Conservation (phyloP, 30 jellyfish, hydroid and myxozoan genomes). For the Hydra vulgaris region DNA sequence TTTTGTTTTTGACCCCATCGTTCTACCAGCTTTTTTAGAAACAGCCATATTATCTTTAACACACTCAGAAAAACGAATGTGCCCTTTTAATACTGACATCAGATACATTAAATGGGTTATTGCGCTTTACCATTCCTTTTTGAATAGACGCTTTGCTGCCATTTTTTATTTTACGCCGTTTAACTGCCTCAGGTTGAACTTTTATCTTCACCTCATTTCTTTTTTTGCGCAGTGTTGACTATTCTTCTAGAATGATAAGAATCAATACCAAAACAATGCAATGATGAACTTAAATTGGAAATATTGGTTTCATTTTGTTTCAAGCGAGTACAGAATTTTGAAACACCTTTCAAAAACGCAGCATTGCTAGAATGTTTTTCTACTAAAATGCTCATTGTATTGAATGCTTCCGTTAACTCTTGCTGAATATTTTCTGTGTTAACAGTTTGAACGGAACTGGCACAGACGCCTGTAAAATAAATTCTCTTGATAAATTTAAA, state of each 20-base stretch:
- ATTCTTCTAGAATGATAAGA: background rate
- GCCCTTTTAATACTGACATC: background rate
- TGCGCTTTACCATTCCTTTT: background rate
- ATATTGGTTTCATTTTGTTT: background rate
- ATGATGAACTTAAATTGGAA: background rate
- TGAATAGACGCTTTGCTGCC: background rate
- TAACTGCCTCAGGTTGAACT: background rate
- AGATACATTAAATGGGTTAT: background rate
- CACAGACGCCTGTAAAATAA: background rate
- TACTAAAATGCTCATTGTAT: background rate
- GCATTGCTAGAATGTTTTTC: background rate
- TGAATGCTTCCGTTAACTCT: background rate
- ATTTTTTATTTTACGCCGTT: background rate
- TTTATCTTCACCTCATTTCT: background rate
- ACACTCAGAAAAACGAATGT: background rate
- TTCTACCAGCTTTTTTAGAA: slow-evolving; percentile 12
- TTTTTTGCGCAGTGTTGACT: background rate
- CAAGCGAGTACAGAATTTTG: background rate
- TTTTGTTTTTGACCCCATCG: background rate
- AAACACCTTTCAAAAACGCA: background rate
- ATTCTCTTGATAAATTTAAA: background rate
- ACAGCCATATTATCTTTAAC: background rate
- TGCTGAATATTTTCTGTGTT: background rate
- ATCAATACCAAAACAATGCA: background rate
- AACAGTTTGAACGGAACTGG: background rate